phyloP scores from a whole-genome alignment of 1,140 invertebrate genomes.

The Cyclina sinensis region DNA sequence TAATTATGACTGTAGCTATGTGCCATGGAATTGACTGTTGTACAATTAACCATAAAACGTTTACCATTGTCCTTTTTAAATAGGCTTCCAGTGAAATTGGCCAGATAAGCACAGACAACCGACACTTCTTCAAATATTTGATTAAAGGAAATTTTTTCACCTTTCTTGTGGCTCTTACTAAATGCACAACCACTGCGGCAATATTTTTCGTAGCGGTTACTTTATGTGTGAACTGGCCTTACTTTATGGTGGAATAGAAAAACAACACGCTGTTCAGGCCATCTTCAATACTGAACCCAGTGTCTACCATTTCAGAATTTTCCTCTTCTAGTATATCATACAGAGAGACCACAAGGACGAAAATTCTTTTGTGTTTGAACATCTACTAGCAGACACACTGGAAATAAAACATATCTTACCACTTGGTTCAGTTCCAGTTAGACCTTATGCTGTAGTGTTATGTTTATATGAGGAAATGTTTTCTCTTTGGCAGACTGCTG shows the following conservation, averaged over 20 bases:
- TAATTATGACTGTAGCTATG: no score
- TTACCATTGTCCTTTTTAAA: background rate
- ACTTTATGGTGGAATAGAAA: conserved; percentile 11
- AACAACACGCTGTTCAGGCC: background rate
- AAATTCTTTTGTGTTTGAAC: conserved; percentile 35
- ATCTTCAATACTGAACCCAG: conserved; percentile 32
- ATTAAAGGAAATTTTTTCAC: background rate
- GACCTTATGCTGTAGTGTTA: conserved; percentile 33
- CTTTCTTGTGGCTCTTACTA: background rate
- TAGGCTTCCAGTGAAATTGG: background rate
- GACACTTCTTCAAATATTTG: background rate
- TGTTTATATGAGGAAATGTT: conserved; percentile 59
- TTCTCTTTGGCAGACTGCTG: conserved; percentile 33
- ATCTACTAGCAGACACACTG: conserved; percentile 11
- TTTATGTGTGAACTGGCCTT: background rate
- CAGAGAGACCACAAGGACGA: background rate
- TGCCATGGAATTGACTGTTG: background rate
- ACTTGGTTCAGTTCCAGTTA: conserved; percentile 36
- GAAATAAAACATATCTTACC: conserved; percentile 6
- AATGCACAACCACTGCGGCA: background rate
- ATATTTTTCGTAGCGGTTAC: background rate
- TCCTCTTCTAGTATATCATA: conserved; percentile 18
- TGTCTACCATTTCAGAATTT: conserved; percentile 35
- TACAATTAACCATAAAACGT: conserved; percentile 6
- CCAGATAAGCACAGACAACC: background rate